A percentile compares a stretch with the other conserved stretches of the same genome.
These are phyloP conservation scores for Fopius arisanus DNA, from an alignment of 1,140 invertebrate species.

Conservation along the genomic window DNA sequence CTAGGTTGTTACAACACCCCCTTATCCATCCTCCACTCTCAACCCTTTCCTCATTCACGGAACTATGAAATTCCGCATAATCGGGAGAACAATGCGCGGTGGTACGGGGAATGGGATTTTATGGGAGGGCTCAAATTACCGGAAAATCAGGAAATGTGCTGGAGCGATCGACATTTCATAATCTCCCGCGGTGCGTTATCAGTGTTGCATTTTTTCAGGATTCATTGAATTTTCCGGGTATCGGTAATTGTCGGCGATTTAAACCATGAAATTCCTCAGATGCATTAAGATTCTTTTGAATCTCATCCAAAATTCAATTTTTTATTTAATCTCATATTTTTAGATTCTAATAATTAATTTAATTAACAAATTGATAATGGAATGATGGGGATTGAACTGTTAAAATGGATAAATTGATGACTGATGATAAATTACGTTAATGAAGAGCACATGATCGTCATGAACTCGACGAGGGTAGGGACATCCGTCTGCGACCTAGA, in stretches of 20 bases:
- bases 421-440: neutral
- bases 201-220: constrained; percentile 2
- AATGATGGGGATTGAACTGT: too few species aligned
- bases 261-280: too few species aligned
- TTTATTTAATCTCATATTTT: too few species aligned
- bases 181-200: neutral
- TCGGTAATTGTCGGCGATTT: too few species aligned
- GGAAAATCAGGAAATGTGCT: neutral
- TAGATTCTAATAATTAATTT: too few species aligned
- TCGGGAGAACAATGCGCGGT: constrained; percentile 18
- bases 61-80: constrained; percentile 26
- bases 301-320: too few species aligned
- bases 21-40: neutral
- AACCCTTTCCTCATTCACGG: neutral
- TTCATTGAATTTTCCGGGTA: too few species aligned
- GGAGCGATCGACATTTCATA: neutral
- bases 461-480: constrained; percentile 16
- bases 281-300: too few species aligned
- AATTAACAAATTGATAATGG: too few species aligned
- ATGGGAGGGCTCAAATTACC: neutral
- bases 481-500: constrained; percentile 51
- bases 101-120: neutral
- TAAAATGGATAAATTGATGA: too few species aligned
- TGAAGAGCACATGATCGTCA: neutral
- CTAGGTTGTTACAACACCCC: neutral